Conservation (phyloP, 2,113 vertebrate genomes). For the Prochilodus magdalenae region DNA sequence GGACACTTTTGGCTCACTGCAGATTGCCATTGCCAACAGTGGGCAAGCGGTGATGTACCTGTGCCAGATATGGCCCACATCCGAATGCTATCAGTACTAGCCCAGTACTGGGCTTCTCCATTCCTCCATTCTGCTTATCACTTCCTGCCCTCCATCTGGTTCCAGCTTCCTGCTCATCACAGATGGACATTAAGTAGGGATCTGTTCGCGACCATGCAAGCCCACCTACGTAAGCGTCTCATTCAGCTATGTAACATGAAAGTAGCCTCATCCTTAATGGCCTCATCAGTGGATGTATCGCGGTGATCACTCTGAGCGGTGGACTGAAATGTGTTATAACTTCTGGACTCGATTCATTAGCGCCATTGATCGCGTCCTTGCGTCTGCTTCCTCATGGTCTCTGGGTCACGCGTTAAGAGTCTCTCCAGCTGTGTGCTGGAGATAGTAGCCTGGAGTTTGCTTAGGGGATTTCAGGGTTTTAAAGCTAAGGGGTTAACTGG, state of each 20-base stretch:
- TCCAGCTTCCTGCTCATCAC: too few species aligned
- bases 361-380: background rate
- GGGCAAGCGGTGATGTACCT: too few species aligned
- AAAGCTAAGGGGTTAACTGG: conserved; percentile 52
- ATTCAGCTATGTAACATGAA: background rate
- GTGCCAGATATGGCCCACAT: too few species aligned
- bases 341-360: background rate
- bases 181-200: too few species aligned
- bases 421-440: conserved; percentile 9
- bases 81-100: too few species aligned
- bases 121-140: too few species aligned
- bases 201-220: too few species aligned
- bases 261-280: background rate
- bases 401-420: background rate
- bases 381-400: conserved; percentile 1
- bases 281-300: conserved; percentile 1
- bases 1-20: too few species aligned
- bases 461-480: conserved; percentile 41
- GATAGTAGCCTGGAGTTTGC: conserved; percentile 37
- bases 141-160: too few species aligned
- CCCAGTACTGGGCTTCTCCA: too few species aligned
- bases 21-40: too few species aligned
- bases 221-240: too few species aligned
- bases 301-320: background rate
- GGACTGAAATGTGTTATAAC: conserved; percentile 7